phyloP scores from a whole-genome alignment of 2,113 vertebrate species.

The Azemiops feae region DNA sequence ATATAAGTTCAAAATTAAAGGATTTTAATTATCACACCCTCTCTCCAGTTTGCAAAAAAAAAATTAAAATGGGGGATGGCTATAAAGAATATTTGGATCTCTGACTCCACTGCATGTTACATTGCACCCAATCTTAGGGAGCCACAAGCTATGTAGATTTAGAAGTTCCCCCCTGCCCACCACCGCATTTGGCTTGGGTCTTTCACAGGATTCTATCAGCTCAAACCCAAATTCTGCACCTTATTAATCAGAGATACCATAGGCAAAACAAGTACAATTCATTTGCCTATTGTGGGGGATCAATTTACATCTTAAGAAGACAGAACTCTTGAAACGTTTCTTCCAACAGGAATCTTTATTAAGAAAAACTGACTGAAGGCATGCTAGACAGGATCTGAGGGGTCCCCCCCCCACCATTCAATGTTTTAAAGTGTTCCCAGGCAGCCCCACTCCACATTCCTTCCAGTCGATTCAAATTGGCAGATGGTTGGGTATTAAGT shows the following conservation, averaged over 20 bases:
- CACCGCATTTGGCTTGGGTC: background rate
- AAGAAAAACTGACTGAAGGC: too few species aligned
- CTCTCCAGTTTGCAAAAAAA: background rate
- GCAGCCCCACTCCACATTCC: too few species aligned
- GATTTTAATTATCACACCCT: background rate
- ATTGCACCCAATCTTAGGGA: background rate
- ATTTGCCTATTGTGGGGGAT: background rate
- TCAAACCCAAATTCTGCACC: background rate
- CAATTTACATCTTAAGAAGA: too few species aligned
- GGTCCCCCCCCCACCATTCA: too few species aligned
- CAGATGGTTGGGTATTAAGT: too few species aligned
- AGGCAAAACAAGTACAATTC: background rate
- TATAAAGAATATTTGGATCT: background rate
- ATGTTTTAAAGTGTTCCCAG: too few species aligned
- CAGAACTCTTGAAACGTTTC: too few species aligned
- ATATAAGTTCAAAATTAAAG: background rate
- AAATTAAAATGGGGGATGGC: background rate
- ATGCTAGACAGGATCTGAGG: too few species aligned
- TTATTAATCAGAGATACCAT: background rate
- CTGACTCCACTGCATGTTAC: background rate
- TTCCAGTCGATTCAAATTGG: too few species aligned
- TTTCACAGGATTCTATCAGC: background rate
- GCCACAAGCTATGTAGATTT: background rate
- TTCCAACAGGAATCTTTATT: too few species aligned
- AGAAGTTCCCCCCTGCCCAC: background rate